These are phyloP conservation scores for Orchesella flavescens DNA, from an alignment of 2,888 invertebrate species.

Conservation along the genomic window DNA sequence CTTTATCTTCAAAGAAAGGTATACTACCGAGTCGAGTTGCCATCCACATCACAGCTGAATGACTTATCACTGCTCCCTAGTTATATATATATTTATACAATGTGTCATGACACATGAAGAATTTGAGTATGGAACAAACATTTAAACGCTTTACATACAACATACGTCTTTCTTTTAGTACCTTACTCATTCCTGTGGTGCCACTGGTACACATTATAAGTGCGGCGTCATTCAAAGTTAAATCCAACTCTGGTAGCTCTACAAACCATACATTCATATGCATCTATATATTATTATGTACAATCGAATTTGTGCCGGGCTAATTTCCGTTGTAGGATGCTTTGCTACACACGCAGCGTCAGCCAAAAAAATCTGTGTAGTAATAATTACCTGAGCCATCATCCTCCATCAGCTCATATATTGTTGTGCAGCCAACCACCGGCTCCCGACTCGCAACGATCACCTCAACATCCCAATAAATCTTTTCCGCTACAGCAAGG, in stretches of 20 bases:
- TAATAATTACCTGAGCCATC: slow-evolving; percentile 65
- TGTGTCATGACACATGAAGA: too few species aligned
- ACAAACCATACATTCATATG: neutral
- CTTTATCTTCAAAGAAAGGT: slow-evolving; percentile 44
- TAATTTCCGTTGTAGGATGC: too few species aligned
- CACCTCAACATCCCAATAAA: slow-evolving; percentile 71
- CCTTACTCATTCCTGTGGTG: slow-evolving; percentile 63
- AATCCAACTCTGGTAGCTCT: slow-evolving; percentile 59
- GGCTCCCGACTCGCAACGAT: slow-evolving; percentile 64
- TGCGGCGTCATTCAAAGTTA: slow-evolving; percentile 49
- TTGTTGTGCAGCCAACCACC: slow-evolving; percentile 65
- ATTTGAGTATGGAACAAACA: too few species aligned
- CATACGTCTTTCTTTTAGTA: neutral
- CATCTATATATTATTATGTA: too few species aligned
- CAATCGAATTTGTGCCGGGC: too few species aligned
- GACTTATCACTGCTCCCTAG: slow-evolving; percentile 67
- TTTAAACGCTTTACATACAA: too few species aligned
- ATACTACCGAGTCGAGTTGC: slow-evolving; percentile 7
- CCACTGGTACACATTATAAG: slow-evolving; percentile 70
- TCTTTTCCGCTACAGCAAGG: slow-evolving; percentile 57
- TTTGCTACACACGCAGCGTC: too few species aligned
- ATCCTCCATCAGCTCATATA: slow-evolving; percentile 67
- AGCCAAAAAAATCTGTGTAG: too few species aligned
- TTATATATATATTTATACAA: too few species aligned
- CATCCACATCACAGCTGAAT: slow-evolving; percentile 50